phyloP scores from a whole-genome alignment of 2,797 vertebrate species.

The Poeciliopsis paucimaculata region DNA sequence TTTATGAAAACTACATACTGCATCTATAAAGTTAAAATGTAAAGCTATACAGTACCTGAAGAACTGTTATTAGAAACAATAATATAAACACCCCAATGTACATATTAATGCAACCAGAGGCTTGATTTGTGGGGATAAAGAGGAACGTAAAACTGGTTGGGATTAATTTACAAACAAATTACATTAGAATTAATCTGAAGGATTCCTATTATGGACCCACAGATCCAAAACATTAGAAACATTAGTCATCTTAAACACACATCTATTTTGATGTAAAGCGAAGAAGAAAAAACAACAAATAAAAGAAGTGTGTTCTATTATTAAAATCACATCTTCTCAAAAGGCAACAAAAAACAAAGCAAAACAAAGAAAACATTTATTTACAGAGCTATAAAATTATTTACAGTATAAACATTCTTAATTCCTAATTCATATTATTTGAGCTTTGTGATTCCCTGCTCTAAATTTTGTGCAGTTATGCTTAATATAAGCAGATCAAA shows the following conservation, averaged over 20 bases:
- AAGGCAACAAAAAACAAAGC: not conserved
- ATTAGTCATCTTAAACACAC: not conserved
- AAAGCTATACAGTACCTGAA: not conserved
- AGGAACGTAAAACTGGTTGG: not conserved
- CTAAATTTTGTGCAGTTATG: constrained; percentile 29
- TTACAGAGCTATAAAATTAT: constrained; percentile 51
- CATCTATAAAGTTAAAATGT: not conserved
- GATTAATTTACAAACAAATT: not conserved
- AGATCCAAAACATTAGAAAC: not conserved
- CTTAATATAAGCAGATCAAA: constrained; percentile 76
- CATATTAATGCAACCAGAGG: not conserved
- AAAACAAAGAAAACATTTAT: constrained; percentile 35
- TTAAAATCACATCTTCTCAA: not conserved
- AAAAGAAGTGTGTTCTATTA: not conserved
- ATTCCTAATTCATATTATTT: constrained; percentile 30
- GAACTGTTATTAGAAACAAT: not conserved
- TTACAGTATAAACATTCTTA: constrained; percentile 78
- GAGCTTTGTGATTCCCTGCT: constrained; percentile 12
- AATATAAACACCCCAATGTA: not conserved
- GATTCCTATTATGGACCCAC: not conserved
- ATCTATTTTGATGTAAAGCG: not conserved
- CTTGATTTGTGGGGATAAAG: not conserved
- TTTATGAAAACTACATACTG: no score
- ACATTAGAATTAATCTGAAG: not conserved
- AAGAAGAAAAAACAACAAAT: not conserved